These are phyloP conservation scores for Andrena praecox DNA, from an alignment of 2,888 invertebrate species.

Conservation along the genomic window DNA sequence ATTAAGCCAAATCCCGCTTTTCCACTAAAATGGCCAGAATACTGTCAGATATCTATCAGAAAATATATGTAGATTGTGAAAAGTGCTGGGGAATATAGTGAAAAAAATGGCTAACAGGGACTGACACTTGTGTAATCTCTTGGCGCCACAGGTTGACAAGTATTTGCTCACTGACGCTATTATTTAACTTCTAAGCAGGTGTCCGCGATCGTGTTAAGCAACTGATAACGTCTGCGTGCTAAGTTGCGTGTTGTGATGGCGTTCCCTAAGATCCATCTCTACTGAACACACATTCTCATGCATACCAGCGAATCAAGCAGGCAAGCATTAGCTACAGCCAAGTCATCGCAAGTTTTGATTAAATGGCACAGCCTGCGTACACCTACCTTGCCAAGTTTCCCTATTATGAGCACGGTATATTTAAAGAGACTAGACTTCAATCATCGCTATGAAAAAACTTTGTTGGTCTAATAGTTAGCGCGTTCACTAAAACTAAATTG, in stretches of 20 bases:
- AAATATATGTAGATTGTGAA: background rate
- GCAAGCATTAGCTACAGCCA: conserved; percentile 32
- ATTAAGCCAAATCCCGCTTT: background rate
- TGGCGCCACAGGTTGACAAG: too few species aligned
- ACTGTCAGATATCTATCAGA: background rate
- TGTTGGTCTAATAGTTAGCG: background rate
- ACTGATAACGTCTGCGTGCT: background rate
- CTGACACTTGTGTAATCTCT: too few species aligned
- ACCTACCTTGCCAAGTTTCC: conserved; percentile 52
- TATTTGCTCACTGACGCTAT: too few species aligned
- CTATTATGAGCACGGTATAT: conserved; percentile 43
- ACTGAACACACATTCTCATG: conserved; percentile 41
- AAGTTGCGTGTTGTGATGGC: background rate
- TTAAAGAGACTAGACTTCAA: conserved; percentile 28
- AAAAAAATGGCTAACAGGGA: too few species aligned
- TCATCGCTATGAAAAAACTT: conserved; percentile 24
- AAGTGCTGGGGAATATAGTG: too few species aligned
- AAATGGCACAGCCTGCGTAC: conserved; percentile 52
- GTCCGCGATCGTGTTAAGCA: background rate
- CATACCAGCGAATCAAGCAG: conserved; percentile 38
- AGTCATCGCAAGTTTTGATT: conserved; percentile 65
- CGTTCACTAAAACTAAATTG: background rate
- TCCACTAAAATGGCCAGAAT: background rate
- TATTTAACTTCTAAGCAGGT: background rate
- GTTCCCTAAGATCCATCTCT: conserved; percentile 17